Conservation (phyloP, 2,113 vertebrate species). For the Perognathus longimembris region DNA sequence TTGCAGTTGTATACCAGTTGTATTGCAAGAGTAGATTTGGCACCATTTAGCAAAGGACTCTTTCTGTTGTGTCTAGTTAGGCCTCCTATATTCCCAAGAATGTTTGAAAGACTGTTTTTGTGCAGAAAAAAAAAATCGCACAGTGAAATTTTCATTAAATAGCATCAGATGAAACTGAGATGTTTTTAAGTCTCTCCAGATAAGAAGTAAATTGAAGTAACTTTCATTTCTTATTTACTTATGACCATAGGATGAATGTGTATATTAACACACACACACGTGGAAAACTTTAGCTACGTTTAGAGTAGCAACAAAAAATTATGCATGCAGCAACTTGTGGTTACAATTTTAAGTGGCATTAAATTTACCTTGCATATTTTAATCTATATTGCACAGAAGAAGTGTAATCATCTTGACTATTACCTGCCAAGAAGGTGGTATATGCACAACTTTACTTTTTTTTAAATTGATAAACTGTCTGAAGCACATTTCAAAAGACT, state of each 20-base stretch:
- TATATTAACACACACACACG: constrained; percentile 21
- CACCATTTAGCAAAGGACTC: background rate
- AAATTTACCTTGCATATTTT: constrained; percentile 34
- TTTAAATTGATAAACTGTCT: background rate
- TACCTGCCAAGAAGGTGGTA: background rate
- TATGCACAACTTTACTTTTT: background rate
- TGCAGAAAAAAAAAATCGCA: background rate
- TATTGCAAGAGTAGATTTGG: background rate
- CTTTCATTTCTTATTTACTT: background rate
- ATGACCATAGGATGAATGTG: background rate
- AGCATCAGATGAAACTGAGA: background rate
- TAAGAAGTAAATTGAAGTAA: constrained; percentile 17
- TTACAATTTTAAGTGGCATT: constrained; percentile 62
- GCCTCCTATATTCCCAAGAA: background rate
- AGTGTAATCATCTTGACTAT: constrained; percentile 25
- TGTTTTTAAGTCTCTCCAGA: constrained; percentile 27
- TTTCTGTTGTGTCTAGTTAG: constrained; percentile 27
- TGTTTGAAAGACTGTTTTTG: constrained; percentile 9
- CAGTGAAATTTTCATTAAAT: constrained; percentile 44
- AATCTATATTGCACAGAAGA: constrained; percentile 46
- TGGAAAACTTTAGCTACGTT: constrained; percentile 39
- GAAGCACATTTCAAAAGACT: constrained; percentile 59
- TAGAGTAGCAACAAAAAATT: constrained; percentile 10
- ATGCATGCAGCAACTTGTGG: constrained; percentile 38
- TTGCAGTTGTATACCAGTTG: background rate